Conservation (phyloP, 2,888 invertebrate species). For the Pediacus dermestoides region DNA sequence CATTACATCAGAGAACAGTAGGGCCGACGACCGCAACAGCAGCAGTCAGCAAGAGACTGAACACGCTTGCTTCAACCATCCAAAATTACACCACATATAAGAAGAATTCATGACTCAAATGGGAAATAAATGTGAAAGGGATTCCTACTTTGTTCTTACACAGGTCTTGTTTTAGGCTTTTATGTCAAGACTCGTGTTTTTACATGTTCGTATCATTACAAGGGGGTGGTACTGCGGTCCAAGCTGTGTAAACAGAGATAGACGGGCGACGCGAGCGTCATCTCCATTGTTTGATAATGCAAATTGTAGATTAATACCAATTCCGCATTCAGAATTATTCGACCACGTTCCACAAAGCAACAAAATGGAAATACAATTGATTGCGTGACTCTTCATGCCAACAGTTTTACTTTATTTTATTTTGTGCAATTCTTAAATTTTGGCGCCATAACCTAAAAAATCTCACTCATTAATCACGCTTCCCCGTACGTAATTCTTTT, state of each 20-base stretch:
- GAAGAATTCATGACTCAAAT: constrained; percentile 33
- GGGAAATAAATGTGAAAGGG: constrained; percentile 33
- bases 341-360: constrained; percentile 34
- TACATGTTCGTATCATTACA: constrained; percentile 42
- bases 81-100: constrained; percentile 33
- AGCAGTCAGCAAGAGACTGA: too few relatives aligned
- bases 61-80: too few relatives aligned
- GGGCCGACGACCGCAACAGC: constrained; percentile 39
- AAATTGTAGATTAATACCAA: constrained; percentile 51
- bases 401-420: too few relatives aligned
- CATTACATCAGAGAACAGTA: constrained; percentile 25
- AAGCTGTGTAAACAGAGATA: constrained; percentile 52
- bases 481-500: too few relatives aligned
- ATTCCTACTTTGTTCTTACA: constrained; percentile 16
- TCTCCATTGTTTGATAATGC: constrained; percentile 49
- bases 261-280: constrained; percentile 38
- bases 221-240: constrained; percentile 34
- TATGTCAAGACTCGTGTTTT: constrained; percentile 33
- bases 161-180: constrained; percentile 3
- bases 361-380: constrained; percentile 34
- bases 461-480: too few relatives aligned
- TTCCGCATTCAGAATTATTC: constrained; percentile 46
- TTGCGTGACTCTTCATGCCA: constrained; percentile 29
- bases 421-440: too few relatives aligned
- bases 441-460: too few relatives aligned